A percentile compares a stretch with the other conserved stretches of the same genome.
phyloP scores from a whole-genome alignment of 2,888 invertebrate genomes.

The Macrophya alboannulata region DNA sequence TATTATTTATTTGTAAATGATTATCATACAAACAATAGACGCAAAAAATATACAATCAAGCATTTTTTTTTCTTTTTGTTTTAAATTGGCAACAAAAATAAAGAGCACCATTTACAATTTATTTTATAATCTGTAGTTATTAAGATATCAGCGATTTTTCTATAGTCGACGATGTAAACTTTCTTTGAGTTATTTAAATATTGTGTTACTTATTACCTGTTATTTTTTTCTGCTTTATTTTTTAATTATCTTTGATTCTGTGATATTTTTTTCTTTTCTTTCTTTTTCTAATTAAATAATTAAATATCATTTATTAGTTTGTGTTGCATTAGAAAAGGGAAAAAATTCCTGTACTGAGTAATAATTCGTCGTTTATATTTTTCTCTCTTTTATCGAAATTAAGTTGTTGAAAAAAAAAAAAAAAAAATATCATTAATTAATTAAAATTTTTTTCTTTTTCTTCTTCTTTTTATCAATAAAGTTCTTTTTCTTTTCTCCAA shows the following conservation, averaged over 20 bases:
- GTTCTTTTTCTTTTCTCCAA: not conserved
- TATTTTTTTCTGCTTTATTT: not conserved
- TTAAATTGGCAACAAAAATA: slow-evolving; percentile 66
- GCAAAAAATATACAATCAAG: slow-evolving; percentile 77
- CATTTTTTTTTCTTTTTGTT: slow-evolving; percentile 60
- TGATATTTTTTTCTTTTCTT: not conserved
- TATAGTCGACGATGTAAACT: not conserved
- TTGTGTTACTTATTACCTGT: not conserved
- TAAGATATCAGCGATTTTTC: not conserved
- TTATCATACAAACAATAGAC: slow-evolving; percentile 76
- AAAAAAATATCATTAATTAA: not conserved
- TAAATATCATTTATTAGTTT: not conserved
- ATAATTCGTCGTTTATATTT: too few relatives aligned
- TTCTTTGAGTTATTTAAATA: not conserved
- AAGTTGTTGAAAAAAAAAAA: not conserved
- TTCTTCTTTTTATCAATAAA: not conserved
- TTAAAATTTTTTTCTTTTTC: not conserved
- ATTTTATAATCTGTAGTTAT: slow-evolving; percentile 5
- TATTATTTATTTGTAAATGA: slow-evolving; percentile 39
- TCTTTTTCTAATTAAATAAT: not conserved
- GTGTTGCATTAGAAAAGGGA: not conserved
- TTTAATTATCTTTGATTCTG: not conserved
- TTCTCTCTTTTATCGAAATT: too few relatives aligned
- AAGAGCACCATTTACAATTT: slow-evolving; percentile 30
- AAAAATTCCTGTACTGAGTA: not conserved